Base-by-base conservation (phyloP, 2,113 vertebrate genomes). In the Gymnarchus niloticus region DNA sequence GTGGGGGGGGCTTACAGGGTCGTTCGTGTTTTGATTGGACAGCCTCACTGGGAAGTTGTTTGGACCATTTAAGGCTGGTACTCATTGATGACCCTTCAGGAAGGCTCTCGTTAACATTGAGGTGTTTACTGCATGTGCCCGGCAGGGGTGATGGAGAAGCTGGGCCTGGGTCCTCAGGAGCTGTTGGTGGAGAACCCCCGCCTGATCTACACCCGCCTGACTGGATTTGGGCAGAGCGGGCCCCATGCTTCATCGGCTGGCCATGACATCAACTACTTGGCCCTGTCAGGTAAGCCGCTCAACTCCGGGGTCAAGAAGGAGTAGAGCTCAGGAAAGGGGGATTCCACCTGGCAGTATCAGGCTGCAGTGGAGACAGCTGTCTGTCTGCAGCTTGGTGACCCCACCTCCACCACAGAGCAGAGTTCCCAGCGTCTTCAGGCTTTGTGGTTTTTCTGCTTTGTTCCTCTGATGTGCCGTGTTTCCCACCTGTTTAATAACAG, bases 181-280 rank as follows among this genome's bases (percentile, higher is more conserved):
- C 90, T 99, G 81, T 86, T 95, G 0, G 91, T 84, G 76, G 95
- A 97, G 59, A 99, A 99, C 83, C 96, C 97, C 23, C 91, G 87
- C 23, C 95, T 99, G 73, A 95, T 99, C 90, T 99, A 98, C 21
- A 97, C 97, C 87, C 95, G 98, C 8, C 90, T 99, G 87, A 98
- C 95, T 4, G 98, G 98, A 9, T 99, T 96, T 61, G 98, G 98
- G 46, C 97, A 99, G 86, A 94, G 88, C 2, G 98, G 98, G 87
- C 91, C 86, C 54, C 95, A 93, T 0, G 93, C 95, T 52, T 85
- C n/a, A 0, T 88, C 90, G 44, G 97, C 97, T 0, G 97, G 98
- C 56, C 98, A 99, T 84, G 98, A 99, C 89, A 98, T 99, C 92
- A 99, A 99, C 93, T 99, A 93, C 88, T 86, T 98, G 83, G 95